Percentiles rank a stretch among this genome's conserved stretches.
phyloP scores from a whole-genome alignment of 2,888 invertebrate genomes.

The Tetanocera ferruginea region DNA sequence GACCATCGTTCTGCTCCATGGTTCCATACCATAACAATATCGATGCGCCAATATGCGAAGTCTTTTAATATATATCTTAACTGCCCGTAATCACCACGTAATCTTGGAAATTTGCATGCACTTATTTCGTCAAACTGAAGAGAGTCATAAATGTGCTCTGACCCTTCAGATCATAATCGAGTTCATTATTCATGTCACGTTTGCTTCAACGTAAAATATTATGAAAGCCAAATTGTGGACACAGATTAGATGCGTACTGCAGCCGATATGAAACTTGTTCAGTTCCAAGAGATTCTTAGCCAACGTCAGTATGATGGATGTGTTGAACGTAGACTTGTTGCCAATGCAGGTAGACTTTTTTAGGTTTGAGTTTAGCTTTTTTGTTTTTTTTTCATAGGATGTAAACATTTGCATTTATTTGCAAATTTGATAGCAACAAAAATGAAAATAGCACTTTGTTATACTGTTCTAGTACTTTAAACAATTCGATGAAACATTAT shows the following conservation, averaged over 20 bases:
- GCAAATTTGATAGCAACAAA: neutral
- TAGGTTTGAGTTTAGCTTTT: neutral
- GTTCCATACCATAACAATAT: neutral
- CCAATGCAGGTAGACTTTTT: neutral
- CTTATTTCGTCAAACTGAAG: slow-evolving; percentile 50
- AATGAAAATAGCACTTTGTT: neutral
- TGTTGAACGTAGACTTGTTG: slow-evolving; percentile 14
- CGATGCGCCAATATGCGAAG: slow-evolving; percentile 27
- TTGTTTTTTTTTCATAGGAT: neutral
- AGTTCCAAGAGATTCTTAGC: slow-evolving; percentile 1
- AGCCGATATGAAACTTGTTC: neutral
- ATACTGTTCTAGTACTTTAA: neutral
- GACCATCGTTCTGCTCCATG: neutral
- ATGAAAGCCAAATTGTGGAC: slow-evolving; percentile 36
- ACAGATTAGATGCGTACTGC: slow-evolving; percentile 31
- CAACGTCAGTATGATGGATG: slow-evolving; percentile 34
- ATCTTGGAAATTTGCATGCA: slow-evolving; percentile 66
- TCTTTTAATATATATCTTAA: slow-evolving; percentile 53
- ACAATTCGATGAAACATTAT: too few relatives aligned
- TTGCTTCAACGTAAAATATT: slow-evolving; percentile 48
- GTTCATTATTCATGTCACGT: slow-evolving; percentile 67
- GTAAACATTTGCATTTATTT: neutral
- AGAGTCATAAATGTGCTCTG: slow-evolving; percentile 43
- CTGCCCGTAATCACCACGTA: slow-evolving; percentile 64
- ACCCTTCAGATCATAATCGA: slow-evolving; percentile 62